Percentiles rank a stretch among this genome's conserved stretches.
Evolutionary conservation across 2,888 invertebrate species (phyloP).

Genomic region (Holacanthella duospinosa): DNA sequence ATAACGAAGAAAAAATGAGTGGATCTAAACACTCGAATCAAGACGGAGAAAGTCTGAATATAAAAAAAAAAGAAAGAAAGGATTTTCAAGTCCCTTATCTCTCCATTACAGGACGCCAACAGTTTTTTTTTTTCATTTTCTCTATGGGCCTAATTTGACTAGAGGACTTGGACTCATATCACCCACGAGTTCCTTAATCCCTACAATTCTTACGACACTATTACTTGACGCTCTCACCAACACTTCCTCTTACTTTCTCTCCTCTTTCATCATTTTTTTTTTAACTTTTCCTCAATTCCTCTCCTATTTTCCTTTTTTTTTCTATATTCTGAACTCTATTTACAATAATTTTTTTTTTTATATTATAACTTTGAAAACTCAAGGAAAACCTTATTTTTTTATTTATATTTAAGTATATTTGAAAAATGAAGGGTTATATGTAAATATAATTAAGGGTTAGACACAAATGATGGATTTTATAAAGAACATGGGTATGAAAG

Average conservation of each 20-base stretch:
- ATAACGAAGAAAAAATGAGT: constrained; percentile 38
- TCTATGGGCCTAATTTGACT: constrained; percentile 32
- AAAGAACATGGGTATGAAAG: too few relatives aligned
- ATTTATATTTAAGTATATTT: too few relatives aligned
- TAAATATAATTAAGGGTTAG: too few relatives aligned
- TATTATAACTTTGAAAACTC: too few relatives aligned
- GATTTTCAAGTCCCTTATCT: constrained; percentile 38
- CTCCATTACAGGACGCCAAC: constrained; percentile 37
- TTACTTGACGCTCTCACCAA: not conserved
- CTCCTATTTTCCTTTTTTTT: too few relatives aligned
- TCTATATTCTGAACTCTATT: too few relatives aligned
- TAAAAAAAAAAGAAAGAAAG: constrained; percentile 22
- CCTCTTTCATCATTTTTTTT: constrained; percentile 7
- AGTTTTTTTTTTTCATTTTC: constrained; percentile 36
- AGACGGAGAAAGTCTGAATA: constrained; percentile 14
- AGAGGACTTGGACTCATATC: constrained; percentile 7
- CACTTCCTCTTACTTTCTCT: constrained; percentile 6
- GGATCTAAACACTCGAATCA: constrained; percentile 37
- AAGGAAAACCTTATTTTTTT: too few relatives aligned
- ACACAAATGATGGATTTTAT: too few relatives aligned
- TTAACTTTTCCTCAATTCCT: too few relatives aligned
- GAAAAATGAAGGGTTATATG: too few relatives aligned
- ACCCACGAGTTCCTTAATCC: constrained; percentile 12
- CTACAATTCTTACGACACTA: constrained; percentile 10
- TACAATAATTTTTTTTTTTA: too few relatives aligned